These are phyloP conservation scores for Zosterops pallidus DNA, from an alignment of 2,113 vertebrate genomes.

Conservation along the genomic window DNA sequence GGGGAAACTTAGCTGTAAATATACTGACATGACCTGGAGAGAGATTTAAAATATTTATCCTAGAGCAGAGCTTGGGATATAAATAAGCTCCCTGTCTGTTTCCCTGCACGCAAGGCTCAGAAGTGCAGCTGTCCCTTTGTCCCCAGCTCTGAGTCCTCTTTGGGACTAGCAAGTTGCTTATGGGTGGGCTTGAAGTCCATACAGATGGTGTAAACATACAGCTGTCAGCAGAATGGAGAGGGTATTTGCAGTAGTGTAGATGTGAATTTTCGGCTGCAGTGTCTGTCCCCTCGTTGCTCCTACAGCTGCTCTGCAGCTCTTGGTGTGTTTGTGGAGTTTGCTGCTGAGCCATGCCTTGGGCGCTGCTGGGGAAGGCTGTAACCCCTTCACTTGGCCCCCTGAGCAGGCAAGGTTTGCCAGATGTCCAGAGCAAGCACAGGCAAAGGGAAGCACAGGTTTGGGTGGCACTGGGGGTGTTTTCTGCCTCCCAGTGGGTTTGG, in stretches of 20 bases:
- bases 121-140: constrained; percentile 34
- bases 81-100: constrained; percentile 50
- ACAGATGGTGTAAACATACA: neutral
- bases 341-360: neutral
- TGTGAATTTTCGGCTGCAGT: neutral
- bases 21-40: neutral
- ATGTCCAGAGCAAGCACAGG: rapidly evolving
- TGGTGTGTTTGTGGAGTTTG: neutral
- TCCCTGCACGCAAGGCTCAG: neutral
- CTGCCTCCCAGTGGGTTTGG: neutral
- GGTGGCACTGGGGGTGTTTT: neutral
- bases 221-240: neutral
- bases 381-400: neutral
- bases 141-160: neutral
- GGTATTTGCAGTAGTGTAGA: neutral
- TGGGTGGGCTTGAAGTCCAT: neutral
- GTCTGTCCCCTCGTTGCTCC: rapidly evolving
- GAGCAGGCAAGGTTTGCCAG: neutral
- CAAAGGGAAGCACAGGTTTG: neutral
- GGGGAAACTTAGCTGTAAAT: constrained; percentile 27
- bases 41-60: constrained; percentile 59
- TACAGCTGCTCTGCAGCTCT: neutral
- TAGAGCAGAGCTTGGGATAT: constrained; percentile 2
- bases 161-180: neutral
- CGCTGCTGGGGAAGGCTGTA: neutral